Evolutionary conservation across 2,113 vertebrate genomes (phyloP), one percentile per base, ranked within the genome.

Genomic region (Irena cyanogastra): DNA sequence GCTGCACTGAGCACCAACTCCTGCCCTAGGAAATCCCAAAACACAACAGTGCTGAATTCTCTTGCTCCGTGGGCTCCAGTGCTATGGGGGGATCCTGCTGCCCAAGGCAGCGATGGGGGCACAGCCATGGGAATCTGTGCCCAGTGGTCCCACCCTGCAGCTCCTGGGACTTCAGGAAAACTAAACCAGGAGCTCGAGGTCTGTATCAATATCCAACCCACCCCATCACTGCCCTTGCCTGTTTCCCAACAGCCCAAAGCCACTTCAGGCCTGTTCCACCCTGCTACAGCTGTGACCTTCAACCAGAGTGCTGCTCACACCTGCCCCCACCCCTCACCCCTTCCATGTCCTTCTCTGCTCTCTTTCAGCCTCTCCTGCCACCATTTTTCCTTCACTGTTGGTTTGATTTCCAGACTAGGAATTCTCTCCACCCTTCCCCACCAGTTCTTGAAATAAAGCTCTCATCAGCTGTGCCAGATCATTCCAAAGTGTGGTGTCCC

Each of bases 301-400:
- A 15, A 6, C 31, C 37, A 69, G 16, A 65, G 52, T 7, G 24
- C 9, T 53, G 50, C 64, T 66, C 27, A 37, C 13, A 23, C 9
- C 47, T 41, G 77, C 28, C 8, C 63, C 86, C 39, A 9, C 6
- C 20, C 18, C 12, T 44, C 37, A 26, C 8, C n/a, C 27, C 13
- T 24, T 30, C 35, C 33, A 6, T 1, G 13, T 20, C 44, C 39
- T 49, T 9, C 18, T 21, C 11, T 2, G 7, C 11, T 22, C 8
- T 19, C 53, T 33, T 66, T 31, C 11, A 72, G 53, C 23, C 53
- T 21, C 68, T 61, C 14, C 69, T 41, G 10, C 7, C 75, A 35
- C 13, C 4, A 7, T 3, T 45, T 3, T 37, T 14, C 47, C 44
- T 13, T 42, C 21, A 27, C 0, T 45, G 10, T 3, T 57, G 10